Evolutionary conservation across 2,797 vertebrate species (phyloP), one percentile per base, ranked within the genome.

Genomic region (Phalloptychus januarius): DNA sequence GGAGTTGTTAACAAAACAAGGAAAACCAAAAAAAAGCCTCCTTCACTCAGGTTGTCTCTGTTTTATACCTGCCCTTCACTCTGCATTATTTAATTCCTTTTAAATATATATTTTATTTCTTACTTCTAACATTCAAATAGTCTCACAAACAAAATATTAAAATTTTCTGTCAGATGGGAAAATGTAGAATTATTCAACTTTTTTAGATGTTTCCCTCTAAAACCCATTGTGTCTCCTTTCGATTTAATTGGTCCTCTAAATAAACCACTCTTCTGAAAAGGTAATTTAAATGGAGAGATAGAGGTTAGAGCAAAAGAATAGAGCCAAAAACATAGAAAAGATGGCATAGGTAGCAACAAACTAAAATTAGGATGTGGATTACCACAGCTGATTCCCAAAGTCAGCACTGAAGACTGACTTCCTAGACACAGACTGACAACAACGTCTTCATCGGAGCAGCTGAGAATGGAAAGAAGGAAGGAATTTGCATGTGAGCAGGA

Each of bases 221-320:
- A 90, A 82, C 89, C 88, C 79, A 89, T 79, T 80, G 79, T 90
- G 86, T 90, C 88, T 90, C 86, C 84, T 92, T 82, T 87, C 84
- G 83, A 90, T 91, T 92, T 93, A 94, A 94, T 93, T 94, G 91
- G 85, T 83, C 85, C 90, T 90, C 91, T 92, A 92, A 93, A 93
- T 92, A 94, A 91, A 92, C 84, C 36, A 80, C 87, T 93, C 86
- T 84, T 79, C 88, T 85, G 83, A 85, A 89, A 89, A 89, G 89
- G 83, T 89, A 72, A 25, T 91, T 90, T 83, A 82, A 61, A 88
- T 70, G 76, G 83, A 89, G 79, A 89, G 76, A 84, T 82, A 89
- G 75, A 74, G 80, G 83, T 65, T 56, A 56, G 52, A 85, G 84
- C 82, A 85, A 79, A 83, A 52, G 88, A 31, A 58, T 6, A 73